phyloP scores from a whole-genome alignment of 2,113 vertebrate genomes.

The Seriola dumerili region DNA sequence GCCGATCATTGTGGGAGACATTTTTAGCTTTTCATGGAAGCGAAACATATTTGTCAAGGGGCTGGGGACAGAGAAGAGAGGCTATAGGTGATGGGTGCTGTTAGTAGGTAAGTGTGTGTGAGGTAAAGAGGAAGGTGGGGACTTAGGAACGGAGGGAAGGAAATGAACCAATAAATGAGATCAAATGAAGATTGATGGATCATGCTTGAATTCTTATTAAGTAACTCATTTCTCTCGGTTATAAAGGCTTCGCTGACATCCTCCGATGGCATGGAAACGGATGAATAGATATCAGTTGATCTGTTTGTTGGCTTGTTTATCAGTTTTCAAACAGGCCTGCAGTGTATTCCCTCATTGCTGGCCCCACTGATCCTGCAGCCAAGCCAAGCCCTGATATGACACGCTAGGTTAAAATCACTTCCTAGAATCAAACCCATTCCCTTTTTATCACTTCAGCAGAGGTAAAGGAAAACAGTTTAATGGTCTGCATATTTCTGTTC shows the following conservation, averaged over 20 bases:
- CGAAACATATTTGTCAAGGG: conserved; percentile 32
- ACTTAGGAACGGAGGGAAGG: conserved; percentile 1
- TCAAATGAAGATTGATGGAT: conserved; percentile 63
- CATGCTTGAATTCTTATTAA: conserved; percentile 41
- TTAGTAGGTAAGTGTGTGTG: conserved; percentile 12
- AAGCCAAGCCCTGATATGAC: conserved; percentile 22
- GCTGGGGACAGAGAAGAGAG: not conserved
- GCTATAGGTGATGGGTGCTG: conserved; percentile 1
- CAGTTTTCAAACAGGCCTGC: conserved; percentile 45
- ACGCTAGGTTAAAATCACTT: conserved; percentile 41
- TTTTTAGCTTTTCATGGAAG: conserved; percentile 33
- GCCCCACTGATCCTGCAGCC: not conserved
- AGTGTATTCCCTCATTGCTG: conserved; percentile 16
- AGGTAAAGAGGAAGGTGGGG: not conserved
- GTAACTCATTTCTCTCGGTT: conserved; percentile 39
- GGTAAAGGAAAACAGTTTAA: conserved; percentile 10
- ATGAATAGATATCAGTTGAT: conserved; percentile 48
- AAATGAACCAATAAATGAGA: conserved; percentile 59
- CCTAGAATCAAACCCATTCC: conserved; percentile 4
- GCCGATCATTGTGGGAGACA: conserved; percentile 45
- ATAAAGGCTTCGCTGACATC: conserved; percentile 29
- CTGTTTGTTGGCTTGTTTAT: conserved; percentile 52
- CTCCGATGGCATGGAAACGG: conserved; percentile 2
- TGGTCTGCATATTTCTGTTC: conserved; percentile 19
- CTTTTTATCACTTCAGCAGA: conserved; percentile 23